Base-by-base conservation (phyloP, 2,113 vertebrate genomes). In the Podiceps cristatus region DNA sequence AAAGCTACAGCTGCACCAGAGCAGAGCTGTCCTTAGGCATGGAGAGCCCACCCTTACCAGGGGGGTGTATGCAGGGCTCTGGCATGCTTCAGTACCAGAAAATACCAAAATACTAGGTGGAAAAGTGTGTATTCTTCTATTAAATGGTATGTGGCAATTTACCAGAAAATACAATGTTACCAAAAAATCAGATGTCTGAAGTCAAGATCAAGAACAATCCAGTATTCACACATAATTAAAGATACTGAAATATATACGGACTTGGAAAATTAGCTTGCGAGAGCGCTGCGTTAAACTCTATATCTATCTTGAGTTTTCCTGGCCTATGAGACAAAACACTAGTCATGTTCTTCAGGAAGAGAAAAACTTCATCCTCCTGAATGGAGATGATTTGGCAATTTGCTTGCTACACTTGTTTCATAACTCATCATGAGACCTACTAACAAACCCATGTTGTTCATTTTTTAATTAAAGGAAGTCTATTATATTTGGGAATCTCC, bases 401-500 rank as follows among this genome's bases (percentile, higher is more conserved):
- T 91, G n/a, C 37, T 96, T 3, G 1, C 28, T 63, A 87, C 13
- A 63, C 29, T 77, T 84, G 52, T 86, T 93, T 90, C 33, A 11
- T 86, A 86, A 86, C 42, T 23, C 45, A 74, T 77, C 72, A 71
- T 67, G 40, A 88, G 72, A 92, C 27, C 45, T 35, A 69, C 62
- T 80, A 74, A 95, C 56, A 95, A 96, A 45, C 25, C 29, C 22
- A 3, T 44, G 49, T 47, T 84, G 68, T 78, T 78, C 4, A 29
- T 72, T 72, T 89, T 92, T 93, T 64, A 84, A 92, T 93, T 88
- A 95, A 90, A 93, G 80, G 5, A 86, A 68, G 62, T 76, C 90
- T 62, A 79, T 90, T 95, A 60, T 87, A 76, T 73, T 88, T 94
- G 67, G 62, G 81, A 82, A 92, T 83, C 81, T 80, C 68, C 78